Evolutionary conservation across 2,113 vertebrate genomes (phyloP).

Genomic region (Tricholaema leucomelas): DNA sequence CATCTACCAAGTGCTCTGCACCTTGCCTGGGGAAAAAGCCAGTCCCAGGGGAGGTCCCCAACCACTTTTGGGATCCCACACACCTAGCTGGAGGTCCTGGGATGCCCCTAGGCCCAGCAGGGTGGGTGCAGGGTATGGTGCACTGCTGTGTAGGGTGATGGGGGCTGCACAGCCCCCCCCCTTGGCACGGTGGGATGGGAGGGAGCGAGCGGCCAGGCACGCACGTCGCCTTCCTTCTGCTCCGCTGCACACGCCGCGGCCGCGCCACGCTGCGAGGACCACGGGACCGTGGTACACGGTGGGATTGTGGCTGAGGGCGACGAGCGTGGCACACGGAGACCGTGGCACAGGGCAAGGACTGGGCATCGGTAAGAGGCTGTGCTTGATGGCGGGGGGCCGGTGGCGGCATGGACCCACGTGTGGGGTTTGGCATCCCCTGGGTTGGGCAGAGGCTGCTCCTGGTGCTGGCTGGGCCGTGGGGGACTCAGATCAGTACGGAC

Average conservation of each 20-base stretch:
- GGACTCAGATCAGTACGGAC: not conserved
- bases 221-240: conserved; percentile 56
- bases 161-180: not conserved
- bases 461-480: fast-evolving
- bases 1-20: not conserved
- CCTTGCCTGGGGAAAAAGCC: not conserved
- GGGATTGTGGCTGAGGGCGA: not conserved
- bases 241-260: conserved; percentile 21
- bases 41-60: not conserved
- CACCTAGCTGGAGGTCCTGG: not conserved
- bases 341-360: not conserved
- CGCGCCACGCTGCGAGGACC: not conserved
- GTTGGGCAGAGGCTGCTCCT: not conserved
- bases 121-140: not conserved
- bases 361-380: not conserved
- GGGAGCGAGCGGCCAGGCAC: conserved; percentile 53
- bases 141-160: not conserved
- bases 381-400: not conserved
- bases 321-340: not conserved
- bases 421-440: not conserved
- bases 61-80: fast-evolving
- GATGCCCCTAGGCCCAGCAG: not conserved
- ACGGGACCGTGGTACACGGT: not conserved
- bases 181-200: conserved; percentile 1
- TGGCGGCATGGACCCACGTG: not conserved